These are phyloP conservation scores for Halcyon badia DNA, from an alignment of 2,797 vertebrate genomes.

Conservation along the genomic window DNA sequence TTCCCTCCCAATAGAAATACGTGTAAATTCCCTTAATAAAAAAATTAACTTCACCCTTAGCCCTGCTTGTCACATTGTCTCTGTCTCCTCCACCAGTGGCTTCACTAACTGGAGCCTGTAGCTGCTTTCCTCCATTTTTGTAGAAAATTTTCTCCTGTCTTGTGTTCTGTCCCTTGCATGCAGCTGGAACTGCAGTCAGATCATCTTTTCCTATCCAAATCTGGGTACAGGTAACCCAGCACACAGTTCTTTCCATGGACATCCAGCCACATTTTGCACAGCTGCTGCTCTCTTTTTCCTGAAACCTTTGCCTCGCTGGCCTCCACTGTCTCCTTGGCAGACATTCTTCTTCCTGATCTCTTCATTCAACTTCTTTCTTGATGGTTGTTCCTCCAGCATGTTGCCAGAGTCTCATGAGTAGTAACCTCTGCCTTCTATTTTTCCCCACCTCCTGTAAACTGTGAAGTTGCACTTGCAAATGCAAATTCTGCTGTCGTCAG, in stretches of 20 bases:
- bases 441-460: neutral
- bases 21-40: neutral
- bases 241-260: neutral
- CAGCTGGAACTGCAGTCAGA: neutral
- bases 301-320: neutral
- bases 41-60: neutral
- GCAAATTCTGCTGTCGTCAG: fast-evolving
- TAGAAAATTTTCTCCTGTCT: neutral
- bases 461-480: neutral
- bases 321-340: neutral
- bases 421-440: neutral
- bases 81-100: too few relatives aligned
- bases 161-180: neutral
- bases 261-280: neutral
- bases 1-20: neutral
- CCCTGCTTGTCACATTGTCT: neutral
- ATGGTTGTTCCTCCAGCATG: neutral
- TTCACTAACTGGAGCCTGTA: neutral
- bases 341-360: neutral
- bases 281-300: neutral
- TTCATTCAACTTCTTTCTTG: neutral
- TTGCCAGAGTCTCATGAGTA: neutral
- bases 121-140: neutral
- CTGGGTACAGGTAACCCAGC: neutral
- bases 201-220: neutral